Percentiles rank a stretch among this genome's conserved stretches.
Evolutionary conservation across 2,888 invertebrate species (phyloP).

Genomic region (Bruchidius siliquastri): DNA sequence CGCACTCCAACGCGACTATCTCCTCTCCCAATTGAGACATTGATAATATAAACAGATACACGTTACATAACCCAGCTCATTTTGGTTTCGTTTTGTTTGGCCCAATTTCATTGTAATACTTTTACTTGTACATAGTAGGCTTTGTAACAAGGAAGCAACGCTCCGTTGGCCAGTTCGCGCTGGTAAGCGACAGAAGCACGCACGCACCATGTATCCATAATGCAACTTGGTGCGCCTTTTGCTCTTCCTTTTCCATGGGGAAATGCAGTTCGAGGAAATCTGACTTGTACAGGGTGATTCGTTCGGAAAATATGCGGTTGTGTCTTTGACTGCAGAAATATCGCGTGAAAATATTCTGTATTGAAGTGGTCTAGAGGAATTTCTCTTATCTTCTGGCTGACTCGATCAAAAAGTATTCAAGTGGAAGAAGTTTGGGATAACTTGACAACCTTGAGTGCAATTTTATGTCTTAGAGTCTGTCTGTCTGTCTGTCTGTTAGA

Average conservation of each 20-base stretch:
- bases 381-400: no score
- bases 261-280: neutral
- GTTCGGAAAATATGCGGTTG: no score
- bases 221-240: neutral
- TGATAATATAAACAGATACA: neutral
- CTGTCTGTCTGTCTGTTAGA: no score
- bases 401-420: no score
- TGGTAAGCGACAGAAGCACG: neutral
- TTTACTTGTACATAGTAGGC: neutral
- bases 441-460: no score
- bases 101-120: neutral
- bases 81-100: neutral
- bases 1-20: neutral
- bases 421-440: no score
- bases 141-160: neutral
- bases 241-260: neutral
- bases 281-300: neutral
- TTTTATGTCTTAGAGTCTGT: no score
- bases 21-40: neutral
- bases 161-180: neutral
- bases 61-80: neutral
- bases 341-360: no score
- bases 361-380: no score
- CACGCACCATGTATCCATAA: neutral
- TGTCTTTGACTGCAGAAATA: no score